Evolutionary conservation across 2,113 vertebrate genomes (phyloP).

Genomic region (Macrotis lagotis): DNA sequence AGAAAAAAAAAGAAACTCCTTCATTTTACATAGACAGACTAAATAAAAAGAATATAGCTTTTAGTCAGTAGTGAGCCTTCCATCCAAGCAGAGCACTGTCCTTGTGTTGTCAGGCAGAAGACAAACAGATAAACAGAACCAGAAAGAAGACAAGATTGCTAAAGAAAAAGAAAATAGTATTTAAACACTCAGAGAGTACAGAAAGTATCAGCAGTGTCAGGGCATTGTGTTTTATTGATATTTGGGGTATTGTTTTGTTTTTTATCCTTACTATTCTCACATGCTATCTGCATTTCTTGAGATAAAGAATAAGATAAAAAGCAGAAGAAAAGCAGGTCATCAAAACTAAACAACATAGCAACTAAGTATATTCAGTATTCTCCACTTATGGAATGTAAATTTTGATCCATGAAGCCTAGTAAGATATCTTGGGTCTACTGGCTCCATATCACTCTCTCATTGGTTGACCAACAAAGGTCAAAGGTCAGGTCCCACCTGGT

Average conservation of each 20-base stretch:
- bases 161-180: background rate
- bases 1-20: background rate
- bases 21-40: background rate
- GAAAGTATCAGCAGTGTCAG: background rate
- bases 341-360: background rate
- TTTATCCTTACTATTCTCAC: background rate
- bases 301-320: background rate
- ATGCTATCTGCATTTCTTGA: background rate
- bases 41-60: background rate
- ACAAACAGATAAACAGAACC: background rate
- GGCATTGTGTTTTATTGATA: background rate
- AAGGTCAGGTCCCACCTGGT: too few species aligned
- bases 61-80: background rate
- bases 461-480: too few species aligned
- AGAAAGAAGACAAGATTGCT: background rate
- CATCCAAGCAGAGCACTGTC: background rate
- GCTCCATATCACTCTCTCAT: too few species aligned
- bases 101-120: background rate
- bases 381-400: too few species aligned
- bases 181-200: background rate
- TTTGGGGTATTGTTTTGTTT: background rate
- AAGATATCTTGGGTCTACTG: too few species aligned
- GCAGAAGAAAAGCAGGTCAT: background rate
- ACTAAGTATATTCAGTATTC: background rate
- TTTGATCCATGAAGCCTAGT: too few species aligned